These are phyloP conservation scores for Hypocryptadius cinnamomeus DNA, from an alignment of 2,113 vertebrate genomes.

Conservation along the genomic window DNA sequence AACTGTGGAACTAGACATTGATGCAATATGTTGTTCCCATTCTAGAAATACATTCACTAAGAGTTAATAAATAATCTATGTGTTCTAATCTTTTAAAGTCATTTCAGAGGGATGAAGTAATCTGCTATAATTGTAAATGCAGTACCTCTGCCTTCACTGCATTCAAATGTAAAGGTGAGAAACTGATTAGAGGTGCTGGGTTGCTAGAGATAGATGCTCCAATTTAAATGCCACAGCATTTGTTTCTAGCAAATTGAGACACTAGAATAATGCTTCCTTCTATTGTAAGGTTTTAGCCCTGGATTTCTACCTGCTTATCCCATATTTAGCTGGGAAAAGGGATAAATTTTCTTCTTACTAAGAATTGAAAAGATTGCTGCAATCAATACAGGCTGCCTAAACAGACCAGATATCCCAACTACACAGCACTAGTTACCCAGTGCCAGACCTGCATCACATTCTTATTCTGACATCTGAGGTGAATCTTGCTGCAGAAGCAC, in stretches of 20 bases:
- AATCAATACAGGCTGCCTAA: neutral
- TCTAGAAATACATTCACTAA: constrained; percentile 65
- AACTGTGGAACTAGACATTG: constrained; percentile 65
- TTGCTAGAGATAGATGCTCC: constrained; percentile 48
- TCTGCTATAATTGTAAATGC: constrained; percentile 63
- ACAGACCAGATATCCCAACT: neutral
- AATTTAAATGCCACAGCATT: constrained; percentile 60
- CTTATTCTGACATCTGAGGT: neutral
- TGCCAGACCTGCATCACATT: neutral
- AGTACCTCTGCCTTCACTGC: constrained; percentile 26
- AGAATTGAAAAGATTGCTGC: neutral
- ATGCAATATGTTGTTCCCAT: constrained; percentile 70
- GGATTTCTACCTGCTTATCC: neutral
- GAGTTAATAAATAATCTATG: constrained; percentile 77
- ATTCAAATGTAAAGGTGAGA: constrained; percentile 63
- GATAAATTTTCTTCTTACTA: neutral
- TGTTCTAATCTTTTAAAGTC: constrained; percentile 74
- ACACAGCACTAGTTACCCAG: neutral
- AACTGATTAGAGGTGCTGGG: constrained; percentile 41
- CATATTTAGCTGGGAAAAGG: neutral
- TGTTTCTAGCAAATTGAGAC: constrained; percentile 55
- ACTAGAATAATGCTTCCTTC: constrained; percentile 65
- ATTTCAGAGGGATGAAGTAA: constrained; percentile 67
- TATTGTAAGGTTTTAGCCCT: constrained; percentile 36
- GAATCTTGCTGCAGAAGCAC: neutral